Conservation (phyloP, 2,797 vertebrate genomes). For the Lagocephalus sceleratus region DNA sequence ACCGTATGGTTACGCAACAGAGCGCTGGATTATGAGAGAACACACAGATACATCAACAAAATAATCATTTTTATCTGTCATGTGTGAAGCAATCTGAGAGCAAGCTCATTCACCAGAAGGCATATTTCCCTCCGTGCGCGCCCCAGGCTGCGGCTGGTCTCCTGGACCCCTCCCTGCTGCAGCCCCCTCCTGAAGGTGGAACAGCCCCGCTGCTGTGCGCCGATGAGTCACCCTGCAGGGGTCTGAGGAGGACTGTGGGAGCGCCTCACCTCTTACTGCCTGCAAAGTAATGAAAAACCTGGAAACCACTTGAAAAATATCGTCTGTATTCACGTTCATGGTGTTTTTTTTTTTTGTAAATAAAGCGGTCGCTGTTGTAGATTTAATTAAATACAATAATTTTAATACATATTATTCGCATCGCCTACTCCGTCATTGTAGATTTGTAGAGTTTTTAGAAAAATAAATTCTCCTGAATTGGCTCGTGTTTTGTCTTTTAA, state of each 20-base stretch:
- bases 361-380: conserved; percentile 22
- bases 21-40: too few relatives aligned
- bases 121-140: conserved; percentile 11
- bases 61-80: too few relatives aligned
- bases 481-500: conserved; percentile 4
- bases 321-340: neutral
- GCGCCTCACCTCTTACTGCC: conserved; percentile 41
- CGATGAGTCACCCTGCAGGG: conserved; percentile 63
- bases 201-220: conserved; percentile 14
- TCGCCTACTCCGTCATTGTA: conserved; percentile 25
- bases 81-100: too few relatives aligned
- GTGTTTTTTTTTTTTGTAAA: conserved; percentile 11
- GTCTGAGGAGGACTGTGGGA: conserved; percentile 17
- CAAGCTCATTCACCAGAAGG: neutral
- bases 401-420: conserved; percentile 50
- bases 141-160: conserved; percentile 8
- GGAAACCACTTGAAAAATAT: conserved; percentile 75
- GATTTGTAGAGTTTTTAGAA: conserved; percentile 28
- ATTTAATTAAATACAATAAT: conserved; percentile 50
- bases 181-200: conserved; percentile 10
- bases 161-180: conserved; percentile 26
- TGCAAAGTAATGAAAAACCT: conserved; percentile 30
- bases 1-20: too few relatives aligned
- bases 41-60: too few relatives aligned
- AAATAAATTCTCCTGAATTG: conserved; percentile 31